phyloP scores from a whole-genome alignment of 2,888 invertebrate species.

The Chirona hameri region DNA sequence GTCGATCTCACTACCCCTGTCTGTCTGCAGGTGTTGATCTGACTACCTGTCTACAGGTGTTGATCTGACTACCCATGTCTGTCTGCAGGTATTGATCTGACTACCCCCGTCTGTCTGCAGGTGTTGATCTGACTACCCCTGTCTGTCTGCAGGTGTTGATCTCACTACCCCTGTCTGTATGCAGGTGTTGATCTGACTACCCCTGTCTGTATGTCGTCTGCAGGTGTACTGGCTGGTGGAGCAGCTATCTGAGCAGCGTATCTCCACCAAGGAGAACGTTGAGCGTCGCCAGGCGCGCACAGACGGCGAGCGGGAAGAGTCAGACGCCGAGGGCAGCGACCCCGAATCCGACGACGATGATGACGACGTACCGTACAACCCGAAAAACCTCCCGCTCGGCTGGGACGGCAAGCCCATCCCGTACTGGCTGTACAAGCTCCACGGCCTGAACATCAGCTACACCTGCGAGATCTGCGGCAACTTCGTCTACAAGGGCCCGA shows the following conservation, averaged over 20 bases:
- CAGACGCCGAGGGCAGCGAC: slow-evolving; percentile 81
- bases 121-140: no score
- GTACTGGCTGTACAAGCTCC: slow-evolving; percentile 98
- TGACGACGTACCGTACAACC: slow-evolving; percentile 97
- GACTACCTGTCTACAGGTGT: no score
- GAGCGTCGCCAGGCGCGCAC: slow-evolving; percentile 96
- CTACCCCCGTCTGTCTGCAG: no score
- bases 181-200: no score
- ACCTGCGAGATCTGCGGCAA: slow-evolving; percentile 99
- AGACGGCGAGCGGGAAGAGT: slow-evolving; percentile 87
- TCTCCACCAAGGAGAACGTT: slow-evolving; percentile 94
- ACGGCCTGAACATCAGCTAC: slow-evolving; percentile 97
- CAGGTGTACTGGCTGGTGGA: slow-evolving; percentile 64
- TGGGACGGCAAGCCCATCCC: slow-evolving; percentile 95
- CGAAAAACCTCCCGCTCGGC: slow-evolving; percentile 96
- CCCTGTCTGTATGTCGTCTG: slow-evolving; percentile 31
- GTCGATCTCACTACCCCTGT: no score
- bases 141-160: no score
- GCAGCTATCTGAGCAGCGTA: slow-evolving; percentile 75
- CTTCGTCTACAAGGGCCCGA: slow-evolving; percentile 94
- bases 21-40: no score
- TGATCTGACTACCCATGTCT: no score
- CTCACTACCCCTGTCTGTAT: no score
- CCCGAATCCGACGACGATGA: slow-evolving; percentile 69
- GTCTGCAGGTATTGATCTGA: no score